Conservation (phyloP, 2,888 invertebrate genomes). For the Eristalis intricaria region DNA sequence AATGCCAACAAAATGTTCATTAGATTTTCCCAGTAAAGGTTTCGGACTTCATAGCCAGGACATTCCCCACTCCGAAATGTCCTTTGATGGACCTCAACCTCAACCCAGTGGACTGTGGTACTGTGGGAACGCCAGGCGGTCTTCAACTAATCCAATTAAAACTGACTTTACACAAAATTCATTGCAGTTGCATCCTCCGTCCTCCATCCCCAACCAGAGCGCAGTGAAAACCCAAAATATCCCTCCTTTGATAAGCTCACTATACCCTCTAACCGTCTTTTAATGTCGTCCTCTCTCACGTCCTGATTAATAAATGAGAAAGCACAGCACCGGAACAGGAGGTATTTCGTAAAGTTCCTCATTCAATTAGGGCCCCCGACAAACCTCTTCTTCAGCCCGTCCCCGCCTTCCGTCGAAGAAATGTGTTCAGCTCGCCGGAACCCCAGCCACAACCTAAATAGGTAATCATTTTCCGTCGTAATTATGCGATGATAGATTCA, state of each 20-base stretch:
- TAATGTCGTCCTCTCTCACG: neutral
- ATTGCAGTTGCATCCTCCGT: neutral
- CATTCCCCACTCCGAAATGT: no score
- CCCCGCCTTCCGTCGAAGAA: neutral
- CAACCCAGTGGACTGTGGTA: neutral
- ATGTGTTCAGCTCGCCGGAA: neutral
- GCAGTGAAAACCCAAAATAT: constrained; percentile 9
- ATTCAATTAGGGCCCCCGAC: constrained; percentile 26
- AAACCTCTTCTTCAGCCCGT: neutral
- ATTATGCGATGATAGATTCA: constrained; percentile 31
- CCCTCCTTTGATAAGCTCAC: constrained; percentile 7
- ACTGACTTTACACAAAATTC: neutral
- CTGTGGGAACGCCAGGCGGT: neutral
- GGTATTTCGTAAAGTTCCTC: constrained; percentile 8
- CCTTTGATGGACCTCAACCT: no score
- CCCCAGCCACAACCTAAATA: neutral
- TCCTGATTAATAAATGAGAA: constrained; percentile 10
- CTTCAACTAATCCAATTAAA: neutral
- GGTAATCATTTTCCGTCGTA: constrained; percentile 14
- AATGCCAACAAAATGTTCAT: no score
- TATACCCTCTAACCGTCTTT: neutral
- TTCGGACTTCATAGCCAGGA: no score
- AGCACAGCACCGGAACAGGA: neutral
- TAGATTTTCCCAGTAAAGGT: no score
- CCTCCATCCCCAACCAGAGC: neutral